Evolutionary conservation across 1,140 invertebrate genomes (phyloP).

Genomic region (Formica selysi): DNA sequence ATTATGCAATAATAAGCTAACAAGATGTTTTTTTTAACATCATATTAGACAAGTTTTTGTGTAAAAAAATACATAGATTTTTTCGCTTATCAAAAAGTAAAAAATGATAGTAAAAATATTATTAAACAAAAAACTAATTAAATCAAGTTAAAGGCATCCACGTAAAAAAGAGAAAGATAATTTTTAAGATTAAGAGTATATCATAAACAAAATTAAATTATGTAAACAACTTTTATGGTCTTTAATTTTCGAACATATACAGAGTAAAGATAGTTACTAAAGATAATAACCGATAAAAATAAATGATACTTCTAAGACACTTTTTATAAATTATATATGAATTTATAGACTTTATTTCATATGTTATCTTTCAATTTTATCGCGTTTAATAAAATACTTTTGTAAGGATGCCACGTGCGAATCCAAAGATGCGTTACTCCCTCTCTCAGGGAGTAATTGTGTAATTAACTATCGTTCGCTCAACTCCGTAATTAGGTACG

Average conservation of each 20-base stretch:
- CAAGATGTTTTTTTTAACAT: constrained; percentile 14
- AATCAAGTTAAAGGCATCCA: background rate
- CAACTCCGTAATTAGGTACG: constrained; percentile 49
- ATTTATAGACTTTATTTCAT: background rate
- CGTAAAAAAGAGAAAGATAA: background rate
- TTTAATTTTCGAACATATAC: background rate
- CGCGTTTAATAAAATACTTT: background rate
- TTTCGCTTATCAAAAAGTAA: background rate
- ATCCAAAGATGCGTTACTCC: constrained; percentile 32
- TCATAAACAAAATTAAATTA: background rate
- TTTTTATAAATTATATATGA: background rate
- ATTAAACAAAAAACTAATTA: background rate
- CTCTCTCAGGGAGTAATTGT: constrained; percentile 26
- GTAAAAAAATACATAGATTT: background rate
- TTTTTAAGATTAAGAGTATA: background rate
- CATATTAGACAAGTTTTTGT: background rate
- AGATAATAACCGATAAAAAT: background rate
- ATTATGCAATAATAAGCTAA: constrained; percentile 35
- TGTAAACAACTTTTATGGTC: background rate
- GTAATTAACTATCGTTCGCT: constrained; percentile 58
- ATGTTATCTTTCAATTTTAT: background rate
- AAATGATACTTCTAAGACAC: background rate
- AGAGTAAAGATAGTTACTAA: background rate
- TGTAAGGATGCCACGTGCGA: constrained; percentile 3
- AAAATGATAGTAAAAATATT: background rate